These are phyloP conservation scores for Turdus rufiventris DNA, from an alignment of 2,113 vertebrate genomes.

Conservation along the genomic window DNA sequence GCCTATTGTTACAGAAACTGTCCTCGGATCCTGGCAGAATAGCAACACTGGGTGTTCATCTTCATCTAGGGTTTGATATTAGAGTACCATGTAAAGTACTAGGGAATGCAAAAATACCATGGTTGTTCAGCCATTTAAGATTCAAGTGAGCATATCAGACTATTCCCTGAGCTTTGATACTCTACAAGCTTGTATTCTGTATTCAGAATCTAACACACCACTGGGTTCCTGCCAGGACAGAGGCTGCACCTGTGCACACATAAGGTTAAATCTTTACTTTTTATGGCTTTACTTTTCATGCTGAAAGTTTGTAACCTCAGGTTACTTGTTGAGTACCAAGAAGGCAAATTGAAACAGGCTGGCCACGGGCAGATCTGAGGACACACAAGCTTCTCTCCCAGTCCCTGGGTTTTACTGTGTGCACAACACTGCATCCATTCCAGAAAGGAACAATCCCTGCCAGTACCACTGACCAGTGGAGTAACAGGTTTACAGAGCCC, in stretches of 20 bases:
- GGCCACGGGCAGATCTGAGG: neutral
- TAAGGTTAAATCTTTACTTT: neutral
- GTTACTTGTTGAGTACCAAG: neutral
- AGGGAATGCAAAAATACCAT: neutral
- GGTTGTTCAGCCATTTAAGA: neutral
- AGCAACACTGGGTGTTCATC: neutral
- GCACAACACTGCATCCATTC: neutral
- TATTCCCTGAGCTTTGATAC: neutral
- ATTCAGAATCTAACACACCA: neutral
- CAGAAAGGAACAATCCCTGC: neutral
- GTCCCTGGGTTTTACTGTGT: rapidly evolving
- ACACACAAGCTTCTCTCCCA: neutral
- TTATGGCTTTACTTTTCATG: neutral
- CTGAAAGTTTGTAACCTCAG: neutral
- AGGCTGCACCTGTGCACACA: neutral
- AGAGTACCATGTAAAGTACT: neutral
- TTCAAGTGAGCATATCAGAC: neutral
- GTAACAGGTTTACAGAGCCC: neutral
- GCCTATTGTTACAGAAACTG: neutral
- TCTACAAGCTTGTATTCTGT: neutral
- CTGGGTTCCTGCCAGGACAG: neutral
- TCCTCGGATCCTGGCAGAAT: neutral
- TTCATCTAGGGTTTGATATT: neutral
- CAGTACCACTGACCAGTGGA: neutral
- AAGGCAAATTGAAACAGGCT: neutral